Conservation (phyloP, 2,888 invertebrate genomes). For the Andrena flavipes region DNA sequence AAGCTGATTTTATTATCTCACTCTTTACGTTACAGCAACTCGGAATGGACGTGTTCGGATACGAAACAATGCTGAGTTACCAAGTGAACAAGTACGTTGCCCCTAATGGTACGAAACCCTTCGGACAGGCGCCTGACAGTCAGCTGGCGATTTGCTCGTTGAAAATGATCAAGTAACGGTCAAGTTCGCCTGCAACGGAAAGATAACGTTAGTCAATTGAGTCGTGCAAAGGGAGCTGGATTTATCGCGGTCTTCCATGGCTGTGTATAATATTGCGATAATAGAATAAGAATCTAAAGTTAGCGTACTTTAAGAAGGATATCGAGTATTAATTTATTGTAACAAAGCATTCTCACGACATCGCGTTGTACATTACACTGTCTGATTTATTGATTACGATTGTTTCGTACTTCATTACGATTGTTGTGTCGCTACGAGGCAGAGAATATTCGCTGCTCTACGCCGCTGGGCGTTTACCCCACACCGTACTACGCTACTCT, state of each 20-base stretch:
- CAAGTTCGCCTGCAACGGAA: neutral
- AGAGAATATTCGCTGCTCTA: too few relatives aligned
- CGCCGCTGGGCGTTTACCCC: too few relatives aligned
- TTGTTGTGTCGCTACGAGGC: neutral
- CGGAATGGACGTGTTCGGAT: slow-evolving; percentile 91
- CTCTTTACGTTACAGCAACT: slow-evolving; percentile 89
- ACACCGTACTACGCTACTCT: too few relatives aligned
- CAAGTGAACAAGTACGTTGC: slow-evolving; percentile 93
- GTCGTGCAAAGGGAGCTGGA: neutral
- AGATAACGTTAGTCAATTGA: slow-evolving; percentile 6
- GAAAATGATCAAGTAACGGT: slow-evolving; percentile 87
- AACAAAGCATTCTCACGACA: neutral
- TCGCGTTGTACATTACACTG: neutral
- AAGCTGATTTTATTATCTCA: neutral
- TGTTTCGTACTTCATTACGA: neutral
- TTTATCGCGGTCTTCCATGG: neutral
- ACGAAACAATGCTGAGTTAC: slow-evolving; percentile 91
- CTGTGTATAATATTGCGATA: slow-evolving; percentile 1
- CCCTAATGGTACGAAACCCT: slow-evolving; percentile 90
- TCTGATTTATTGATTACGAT: neutral
- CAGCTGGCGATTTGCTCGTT: slow-evolving; percentile 93
- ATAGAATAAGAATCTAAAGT: neutral
- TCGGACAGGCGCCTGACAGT: slow-evolving; percentile 90
- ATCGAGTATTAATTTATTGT: slow-evolving; percentile 39
- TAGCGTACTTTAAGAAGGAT: neutral